These are phyloP conservation scores for Microctenopoma steveboyesi DNA, from an alignment of 2,797 vertebrate species.

Conservation along the genomic window DNA sequence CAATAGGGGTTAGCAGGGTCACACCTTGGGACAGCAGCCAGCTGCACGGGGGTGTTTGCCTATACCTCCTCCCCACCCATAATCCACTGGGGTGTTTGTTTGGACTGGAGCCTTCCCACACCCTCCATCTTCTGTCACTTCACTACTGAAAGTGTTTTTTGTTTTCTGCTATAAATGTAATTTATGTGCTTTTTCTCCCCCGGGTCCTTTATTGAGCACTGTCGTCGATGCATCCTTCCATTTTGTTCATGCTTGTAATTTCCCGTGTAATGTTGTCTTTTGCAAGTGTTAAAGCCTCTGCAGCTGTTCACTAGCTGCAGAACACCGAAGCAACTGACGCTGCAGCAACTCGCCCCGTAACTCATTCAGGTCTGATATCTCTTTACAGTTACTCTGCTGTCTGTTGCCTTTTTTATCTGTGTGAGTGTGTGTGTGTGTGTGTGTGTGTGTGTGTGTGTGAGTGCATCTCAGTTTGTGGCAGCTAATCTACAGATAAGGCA, in stretches of 20 bases:
- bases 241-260: not conserved
- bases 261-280: not conserved
- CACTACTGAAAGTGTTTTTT: not conserved
- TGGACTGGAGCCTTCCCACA: conserved; percentile 63
- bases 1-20: conserved; percentile 53
- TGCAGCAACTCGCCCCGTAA: not conserved
- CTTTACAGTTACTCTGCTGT: not conserved
- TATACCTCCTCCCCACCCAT: conserved; percentile 53
- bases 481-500: conserved; percentile 35
- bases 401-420: conserved; percentile 32
- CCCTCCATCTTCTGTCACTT: conserved; percentile 6
- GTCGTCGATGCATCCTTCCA: too few species aligned
- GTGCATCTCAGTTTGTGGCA: conserved; percentile 4
- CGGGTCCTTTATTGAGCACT: too few species aligned
- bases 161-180: not conserved
- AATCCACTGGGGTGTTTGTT: conserved; percentile 60
- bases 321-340: not conserved
- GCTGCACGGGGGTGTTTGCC: conserved; percentile 67
- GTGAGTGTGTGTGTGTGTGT: not conserved
- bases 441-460: conserved; percentile 2
- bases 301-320: conserved; percentile 10
- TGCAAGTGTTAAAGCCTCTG: not conserved
- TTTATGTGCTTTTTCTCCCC: not conserved
- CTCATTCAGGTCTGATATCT: conserved; percentile 1
- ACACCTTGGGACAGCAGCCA: conserved; percentile 71